These are phyloP conservation scores for Xenopus borealis DNA, from an alignment of 2,113 vertebrate species.

Conservation along the genomic window DNA sequence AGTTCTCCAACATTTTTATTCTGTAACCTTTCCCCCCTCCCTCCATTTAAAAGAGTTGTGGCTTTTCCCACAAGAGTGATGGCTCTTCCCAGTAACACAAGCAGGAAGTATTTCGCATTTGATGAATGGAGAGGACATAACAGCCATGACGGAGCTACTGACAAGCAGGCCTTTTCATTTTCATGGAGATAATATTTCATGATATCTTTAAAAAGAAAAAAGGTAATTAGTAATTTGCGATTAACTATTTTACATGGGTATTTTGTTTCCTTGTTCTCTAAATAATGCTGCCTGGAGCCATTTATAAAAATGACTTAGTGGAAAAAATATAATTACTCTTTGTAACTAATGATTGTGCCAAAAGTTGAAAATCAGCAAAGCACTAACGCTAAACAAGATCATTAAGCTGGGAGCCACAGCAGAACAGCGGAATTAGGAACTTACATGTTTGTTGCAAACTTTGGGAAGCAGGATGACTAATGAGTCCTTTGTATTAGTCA, in stretches of 20 bases:
- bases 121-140: slow-evolving; percentile 78
- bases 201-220: slow-evolving; percentile 61
- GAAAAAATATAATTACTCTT: slow-evolving; percentile 72
- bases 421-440: neutral
- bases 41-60: slow-evolving; percentile 38
- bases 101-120: slow-evolving; percentile 68
- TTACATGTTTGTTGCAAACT: slow-evolving; percentile 16
- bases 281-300: slow-evolving; percentile 72
- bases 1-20: neutral
- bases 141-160: slow-evolving; percentile 68
- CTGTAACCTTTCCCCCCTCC: slow-evolving; percentile 27
- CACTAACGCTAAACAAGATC: slow-evolving; percentile 40
- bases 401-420: slow-evolving; percentile 36
- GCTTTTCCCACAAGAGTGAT: slow-evolving; percentile 55
- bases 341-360: slow-evolving; percentile 77
- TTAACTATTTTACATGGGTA: slow-evolving; percentile 78
- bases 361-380: slow-evolving; percentile 67
- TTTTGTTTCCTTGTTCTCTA: slow-evolving; percentile 79
- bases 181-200: slow-evolving; percentile 81
- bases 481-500: neutral
- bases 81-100: slow-evolving; percentile 9
- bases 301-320: slow-evolving; percentile 77
- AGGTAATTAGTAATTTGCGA: slow-evolving; percentile 83
- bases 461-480: neutral
- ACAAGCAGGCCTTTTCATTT: slow-evolving; percentile 69